Percentiles rank a stretch among this genome's conserved stretches.
Evolutionary conservation across 2,888 invertebrate genomes (phyloP).

Genomic region (Gastracanthus pulcherrimus): DNA sequence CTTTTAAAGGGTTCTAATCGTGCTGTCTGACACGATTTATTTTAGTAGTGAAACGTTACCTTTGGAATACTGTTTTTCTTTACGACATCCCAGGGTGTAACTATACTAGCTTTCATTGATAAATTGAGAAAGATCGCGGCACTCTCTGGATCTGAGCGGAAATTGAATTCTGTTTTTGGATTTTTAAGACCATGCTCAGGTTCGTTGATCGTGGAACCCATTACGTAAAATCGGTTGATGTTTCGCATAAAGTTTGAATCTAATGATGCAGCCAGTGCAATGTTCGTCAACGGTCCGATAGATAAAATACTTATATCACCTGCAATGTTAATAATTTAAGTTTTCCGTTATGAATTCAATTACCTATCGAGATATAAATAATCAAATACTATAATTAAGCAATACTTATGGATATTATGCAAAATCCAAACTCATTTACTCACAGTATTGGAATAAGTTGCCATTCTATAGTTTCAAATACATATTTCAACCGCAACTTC

Average conservation of each 20-base stretch:
- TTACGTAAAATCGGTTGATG: conserved; percentile 69
- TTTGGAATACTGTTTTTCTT: conserved; percentile 30
- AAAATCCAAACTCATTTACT: too few relatives aligned
- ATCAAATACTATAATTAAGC: too few relatives aligned
- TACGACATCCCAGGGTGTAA: conserved; percentile 4
- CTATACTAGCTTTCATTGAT: conserved; percentile 13
- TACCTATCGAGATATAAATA: too few relatives aligned
- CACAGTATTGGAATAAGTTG: too few relatives aligned
- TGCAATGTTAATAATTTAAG: too few relatives aligned
- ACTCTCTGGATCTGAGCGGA: conserved; percentile 81
- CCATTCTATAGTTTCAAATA: too few relatives aligned
- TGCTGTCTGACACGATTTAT: background rate
- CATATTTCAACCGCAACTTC: too few relatives aligned
- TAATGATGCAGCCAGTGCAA: conserved; percentile 79
- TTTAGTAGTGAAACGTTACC: background rate
- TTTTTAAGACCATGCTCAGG: conserved; percentile 73
- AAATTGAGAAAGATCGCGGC: conserved; percentile 79
- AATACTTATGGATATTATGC: too few relatives aligned
- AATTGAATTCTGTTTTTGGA: conserved; percentile 81
- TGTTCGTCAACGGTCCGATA: conserved; percentile 80
- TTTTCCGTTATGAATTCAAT: too few relatives aligned
- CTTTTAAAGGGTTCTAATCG: too few relatives aligned
- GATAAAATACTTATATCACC: conserved; percentile 73
- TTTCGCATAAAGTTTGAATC: conserved; percentile 70
- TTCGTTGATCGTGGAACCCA: conserved; percentile 73